Conservation (phyloP, 2,797 vertebrate species). For the Cynodonichthys magdalenae region DNA sequence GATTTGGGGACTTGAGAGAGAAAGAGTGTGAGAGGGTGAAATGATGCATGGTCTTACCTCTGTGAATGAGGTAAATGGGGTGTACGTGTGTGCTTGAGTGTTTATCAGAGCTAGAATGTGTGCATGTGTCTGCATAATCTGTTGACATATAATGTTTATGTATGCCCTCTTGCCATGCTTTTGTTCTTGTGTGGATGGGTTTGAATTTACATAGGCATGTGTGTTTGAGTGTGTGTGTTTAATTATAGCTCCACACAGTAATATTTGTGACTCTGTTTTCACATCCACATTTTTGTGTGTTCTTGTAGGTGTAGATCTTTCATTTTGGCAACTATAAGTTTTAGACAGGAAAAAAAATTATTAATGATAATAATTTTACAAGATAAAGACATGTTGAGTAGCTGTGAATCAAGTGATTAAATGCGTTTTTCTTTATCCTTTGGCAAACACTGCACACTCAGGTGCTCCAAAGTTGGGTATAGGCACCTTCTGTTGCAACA, state of each 20-base stretch:
- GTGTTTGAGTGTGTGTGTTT: conserved; percentile 15
- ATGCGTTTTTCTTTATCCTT: not conserved
- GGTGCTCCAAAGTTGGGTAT: not conserved
- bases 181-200: conserved; percentile 60
- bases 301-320: not conserved
- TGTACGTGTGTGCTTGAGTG: conserved; percentile 55
- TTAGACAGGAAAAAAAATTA: not conserved
- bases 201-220: conserved; percentile 57
- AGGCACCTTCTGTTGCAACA: too few species aligned
- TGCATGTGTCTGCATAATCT: conserved; percentile 69
- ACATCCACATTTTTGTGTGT: not conserved
- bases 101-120: conserved; percentile 47
- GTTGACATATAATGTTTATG: conserved; percentile 70
- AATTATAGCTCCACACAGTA: conserved; percentile 23
- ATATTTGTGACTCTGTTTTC: conserved; percentile 24
- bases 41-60: conserved; percentile 70
- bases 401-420: not conserved
- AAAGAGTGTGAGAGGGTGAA: conserved; percentile 66
- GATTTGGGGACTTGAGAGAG: conserved; percentile 89
- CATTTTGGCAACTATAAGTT: conserved; percentile 1
- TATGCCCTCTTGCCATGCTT: conserved; percentile 67
- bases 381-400: not conserved
- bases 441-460: not conserved
- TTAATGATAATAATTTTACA: not conserved
- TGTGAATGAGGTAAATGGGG: conserved; percentile 58